These are phyloP conservation scores for Bedellia somnulentella DNA, from an alignment of 2,888 invertebrate species.

Conservation along the genomic window DNA sequence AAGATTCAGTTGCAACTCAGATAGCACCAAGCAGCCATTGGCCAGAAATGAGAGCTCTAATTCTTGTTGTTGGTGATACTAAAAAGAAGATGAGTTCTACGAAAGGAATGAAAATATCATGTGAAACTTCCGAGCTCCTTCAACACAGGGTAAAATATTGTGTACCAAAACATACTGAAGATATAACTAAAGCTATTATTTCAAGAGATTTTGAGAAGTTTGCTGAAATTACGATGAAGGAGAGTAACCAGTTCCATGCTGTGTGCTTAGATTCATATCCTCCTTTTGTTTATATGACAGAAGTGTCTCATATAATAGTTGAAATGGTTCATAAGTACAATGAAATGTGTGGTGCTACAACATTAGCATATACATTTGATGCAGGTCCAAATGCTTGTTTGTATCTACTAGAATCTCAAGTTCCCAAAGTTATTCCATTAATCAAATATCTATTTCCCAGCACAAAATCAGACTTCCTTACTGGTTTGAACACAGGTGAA, in stretches of 20 bases:
- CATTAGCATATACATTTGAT: slow-evolving; percentile 96
- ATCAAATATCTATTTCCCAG: slow-evolving; percentile 75
- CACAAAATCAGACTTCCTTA: slow-evolving; percentile 30
- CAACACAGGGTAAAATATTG: slow-evolving; percentile 70
- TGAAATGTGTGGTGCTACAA: slow-evolving; percentile 59
- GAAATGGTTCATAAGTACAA: slow-evolving; percentile 85
- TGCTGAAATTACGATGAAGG: slow-evolving; percentile 94
- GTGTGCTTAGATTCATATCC: slow-evolving; percentile 92
- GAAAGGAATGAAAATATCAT: slow-evolving; percentile 82
- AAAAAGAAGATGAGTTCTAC: slow-evolving; percentile 87
- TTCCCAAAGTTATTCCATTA: slow-evolving; percentile 67
- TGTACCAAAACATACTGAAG: slow-evolving; percentile 70
- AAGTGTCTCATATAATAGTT: slow-evolving; percentile 79
- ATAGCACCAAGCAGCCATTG: slow-evolving; percentile 77
- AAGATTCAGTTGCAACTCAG: slow-evolving; percentile 76
- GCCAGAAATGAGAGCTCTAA: slow-evolving; percentile 86
- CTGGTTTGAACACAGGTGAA: slow-evolving; percentile 20
- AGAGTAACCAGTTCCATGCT: slow-evolving; percentile 97
- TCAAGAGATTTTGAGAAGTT: slow-evolving; percentile 77
- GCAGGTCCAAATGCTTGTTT: slow-evolving; percentile 97
- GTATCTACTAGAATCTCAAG: slow-evolving; percentile 76
- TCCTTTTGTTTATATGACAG: slow-evolving; percentile 91
- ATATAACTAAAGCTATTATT: slow-evolving; percentile 60
- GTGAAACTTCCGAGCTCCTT: slow-evolving; percentile 81
- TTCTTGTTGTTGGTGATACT: slow-evolving; percentile 83